Percentiles rank a stretch among this genome's conserved stretches.
Evolutionary conservation across 1,140 invertebrate genomes (phyloP).

Genomic region (Stenopsyche tienmushanensis): DNA sequence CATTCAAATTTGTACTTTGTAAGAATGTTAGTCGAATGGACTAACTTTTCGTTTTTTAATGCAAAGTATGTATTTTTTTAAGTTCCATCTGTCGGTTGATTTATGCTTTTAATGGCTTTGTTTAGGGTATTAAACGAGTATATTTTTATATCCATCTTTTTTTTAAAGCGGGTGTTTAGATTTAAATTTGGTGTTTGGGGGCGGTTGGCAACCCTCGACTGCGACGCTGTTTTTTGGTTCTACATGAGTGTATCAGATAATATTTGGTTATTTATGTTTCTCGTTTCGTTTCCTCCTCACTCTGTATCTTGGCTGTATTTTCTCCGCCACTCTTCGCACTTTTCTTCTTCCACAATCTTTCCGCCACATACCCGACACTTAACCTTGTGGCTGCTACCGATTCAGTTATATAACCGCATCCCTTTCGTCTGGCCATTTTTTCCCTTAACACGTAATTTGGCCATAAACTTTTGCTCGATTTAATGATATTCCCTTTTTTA

Average conservation of each 20-base stretch:
- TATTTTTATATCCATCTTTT: too few relatives aligned
- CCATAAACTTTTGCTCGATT: neutral
- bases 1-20: too few relatives aligned
- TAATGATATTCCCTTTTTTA: too few relatives aligned
- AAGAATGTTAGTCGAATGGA: too few relatives aligned
- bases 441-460: neutral
- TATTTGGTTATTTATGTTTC: slow-evolving; percentile 35
- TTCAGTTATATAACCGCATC: slow-evolving; percentile 17
- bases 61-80: too few relatives aligned
- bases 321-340: slow-evolving; percentile 2
- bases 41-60: too few relatives aligned
- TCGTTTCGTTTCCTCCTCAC: slow-evolving; percentile 3
- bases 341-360: slow-evolving; percentile 1
- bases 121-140: too few relatives aligned
- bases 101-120: too few relatives aligned
- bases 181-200: too few relatives aligned
- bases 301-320: neutral
- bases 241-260: slow-evolving; percentile 31
- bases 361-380: slow-evolving; percentile 17
- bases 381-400: slow-evolving; percentile 17
- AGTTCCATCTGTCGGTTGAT: too few relatives aligned
- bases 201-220: slow-evolving; percentile 1
- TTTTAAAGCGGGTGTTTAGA: too few relatives aligned
- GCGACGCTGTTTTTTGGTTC: slow-evolving; percentile 13
- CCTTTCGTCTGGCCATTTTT: slow-evolving; percentile 19